phyloP scores from a whole-genome alignment of 2,888 invertebrate genomes.

The Rhagonycha fulva region DNA sequence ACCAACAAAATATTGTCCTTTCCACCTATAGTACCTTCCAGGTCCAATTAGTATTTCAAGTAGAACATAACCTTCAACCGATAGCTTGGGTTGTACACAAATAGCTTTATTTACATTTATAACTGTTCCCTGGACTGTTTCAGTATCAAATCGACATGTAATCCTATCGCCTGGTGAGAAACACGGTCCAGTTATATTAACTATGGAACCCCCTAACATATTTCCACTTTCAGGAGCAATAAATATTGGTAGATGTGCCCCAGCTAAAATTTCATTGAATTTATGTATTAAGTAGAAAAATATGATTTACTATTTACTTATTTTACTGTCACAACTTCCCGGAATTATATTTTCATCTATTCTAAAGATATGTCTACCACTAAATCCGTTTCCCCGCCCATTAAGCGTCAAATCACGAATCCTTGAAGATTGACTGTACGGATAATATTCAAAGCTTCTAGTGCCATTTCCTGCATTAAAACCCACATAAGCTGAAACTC shows the following conservation, averaged over 20 bases:
- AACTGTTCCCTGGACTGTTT: constrained; percentile 76
- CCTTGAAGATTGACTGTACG: constrained; percentile 86
- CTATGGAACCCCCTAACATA: constrained; percentile 95
- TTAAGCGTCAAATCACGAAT: constrained; percentile 81
- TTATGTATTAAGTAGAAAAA: background rate
- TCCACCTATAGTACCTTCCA: constrained; percentile 79
- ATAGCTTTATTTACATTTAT: constrained; percentile 83
- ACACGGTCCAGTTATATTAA: constrained; percentile 96
- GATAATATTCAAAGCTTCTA: constrained; percentile 83
- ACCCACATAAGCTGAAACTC: constrained; percentile 86
- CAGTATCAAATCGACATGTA: constrained; percentile 79
- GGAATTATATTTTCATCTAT: constrained; percentile 93
- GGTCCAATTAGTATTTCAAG: constrained; percentile 85
- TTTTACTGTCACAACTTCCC: constrained; percentile 91
- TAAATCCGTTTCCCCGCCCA: constrained; percentile 85
- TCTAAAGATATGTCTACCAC: constrained; percentile 92
- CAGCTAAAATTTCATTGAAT: constrained; percentile 60
- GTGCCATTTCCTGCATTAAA: constrained; percentile 97
- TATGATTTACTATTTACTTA: constrained; percentile 59
- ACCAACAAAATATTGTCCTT: constrained; percentile 91
- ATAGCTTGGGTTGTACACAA: constrained; percentile 86
- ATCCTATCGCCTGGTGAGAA: constrained; percentile 77
- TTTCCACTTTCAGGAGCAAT: constrained; percentile 96
- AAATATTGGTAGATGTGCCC: constrained; percentile 77
- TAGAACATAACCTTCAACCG: constrained; percentile 86